Evolutionary conservation across 2,888 invertebrate genomes (phyloP).

Genomic region (Athalia cordata): DNA sequence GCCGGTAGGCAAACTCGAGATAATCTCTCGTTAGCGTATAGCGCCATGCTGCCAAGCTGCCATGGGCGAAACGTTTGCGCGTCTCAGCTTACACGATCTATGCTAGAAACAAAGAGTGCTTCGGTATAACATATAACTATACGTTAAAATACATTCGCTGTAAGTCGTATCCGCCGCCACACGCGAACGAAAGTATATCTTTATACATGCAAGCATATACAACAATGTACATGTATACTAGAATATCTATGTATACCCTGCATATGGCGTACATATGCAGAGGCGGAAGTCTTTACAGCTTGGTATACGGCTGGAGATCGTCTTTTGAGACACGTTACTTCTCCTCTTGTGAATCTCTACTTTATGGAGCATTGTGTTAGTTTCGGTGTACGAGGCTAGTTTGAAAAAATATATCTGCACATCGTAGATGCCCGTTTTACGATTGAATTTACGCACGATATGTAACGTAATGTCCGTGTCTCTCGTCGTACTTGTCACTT

Average conservation of each 20-base stretch:
- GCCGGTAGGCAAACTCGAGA: constrained; percentile 31
- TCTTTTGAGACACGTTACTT: constrained; percentile 29
- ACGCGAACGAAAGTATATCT: not conserved
- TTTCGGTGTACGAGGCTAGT: not conserved
- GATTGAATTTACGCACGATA: constrained; percentile 15
- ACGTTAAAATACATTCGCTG: not conserved
- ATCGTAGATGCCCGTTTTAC: constrained; percentile 9
- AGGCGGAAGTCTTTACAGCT: constrained; percentile 24
- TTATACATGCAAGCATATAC: no score
- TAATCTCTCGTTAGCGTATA: constrained; percentile 41
- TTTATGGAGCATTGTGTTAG: constrained; percentile 40
- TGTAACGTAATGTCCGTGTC: not conserved
- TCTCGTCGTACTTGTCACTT: not conserved
- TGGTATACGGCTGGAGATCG: not conserved
- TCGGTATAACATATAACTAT: constrained; percentile 4
- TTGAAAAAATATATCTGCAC: not conserved
- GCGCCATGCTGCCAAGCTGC: constrained; percentile 25
- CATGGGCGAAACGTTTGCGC: constrained; percentile 25
- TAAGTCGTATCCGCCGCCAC: not conserved
- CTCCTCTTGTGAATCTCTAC: constrained; percentile 18
- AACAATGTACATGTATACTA: no score
- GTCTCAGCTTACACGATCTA: not conserved
- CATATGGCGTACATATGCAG: not conserved
- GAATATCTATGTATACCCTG: not conserved
- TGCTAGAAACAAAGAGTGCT: no score